Evolutionary conservation across 2,888 invertebrate genomes (phyloP).

Genomic region (Ennomos fuscantarius): DNA sequence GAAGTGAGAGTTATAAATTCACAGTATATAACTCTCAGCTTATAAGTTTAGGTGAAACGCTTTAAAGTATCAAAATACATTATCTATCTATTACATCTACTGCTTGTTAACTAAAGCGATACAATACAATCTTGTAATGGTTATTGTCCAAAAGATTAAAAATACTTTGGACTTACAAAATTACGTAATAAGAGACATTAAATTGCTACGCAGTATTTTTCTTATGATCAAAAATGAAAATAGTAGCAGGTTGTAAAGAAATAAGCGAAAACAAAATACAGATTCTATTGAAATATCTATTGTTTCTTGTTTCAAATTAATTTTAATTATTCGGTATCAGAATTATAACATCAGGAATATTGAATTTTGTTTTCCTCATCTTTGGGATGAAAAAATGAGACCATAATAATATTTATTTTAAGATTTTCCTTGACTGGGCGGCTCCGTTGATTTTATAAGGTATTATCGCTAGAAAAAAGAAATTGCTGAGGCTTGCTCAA

Average conservation of each 20-base stretch:
- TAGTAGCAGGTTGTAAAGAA: background rate
- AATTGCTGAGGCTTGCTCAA: conserved; percentile 50
- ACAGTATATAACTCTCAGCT: too few species aligned
- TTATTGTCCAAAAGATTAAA: too few species aligned
- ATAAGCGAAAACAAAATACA: conserved; percentile 3
- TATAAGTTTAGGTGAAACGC: too few species aligned
- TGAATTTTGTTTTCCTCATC: conserved; percentile 5
- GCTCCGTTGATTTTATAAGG: conserved; percentile 15
- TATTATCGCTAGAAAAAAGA: conserved; percentile 40
- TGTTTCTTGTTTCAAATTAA: conserved; percentile 1
- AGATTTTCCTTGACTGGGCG: conserved; percentile 18
- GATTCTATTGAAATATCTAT: background rate
- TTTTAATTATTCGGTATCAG: conserved; percentile 10
- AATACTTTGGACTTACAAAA: too few species aligned
- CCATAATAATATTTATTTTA: background rate
- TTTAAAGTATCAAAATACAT: too few species aligned
- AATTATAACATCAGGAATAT: conserved; percentile 9
- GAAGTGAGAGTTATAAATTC: too few species aligned
- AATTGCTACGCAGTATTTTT: background rate
- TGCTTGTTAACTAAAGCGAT: too few species aligned
- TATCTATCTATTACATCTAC: too few species aligned
- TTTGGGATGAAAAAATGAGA: conserved; percentile 20
- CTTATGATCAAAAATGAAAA: background rate
- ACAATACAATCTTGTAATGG: too few species aligned
- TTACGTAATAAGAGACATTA: too few species aligned